Evolutionary conservation across 2,113 vertebrate genomes (phyloP), one percentile per base, ranked within the genome.

Genomic region (Sorex araneus): DNA sequence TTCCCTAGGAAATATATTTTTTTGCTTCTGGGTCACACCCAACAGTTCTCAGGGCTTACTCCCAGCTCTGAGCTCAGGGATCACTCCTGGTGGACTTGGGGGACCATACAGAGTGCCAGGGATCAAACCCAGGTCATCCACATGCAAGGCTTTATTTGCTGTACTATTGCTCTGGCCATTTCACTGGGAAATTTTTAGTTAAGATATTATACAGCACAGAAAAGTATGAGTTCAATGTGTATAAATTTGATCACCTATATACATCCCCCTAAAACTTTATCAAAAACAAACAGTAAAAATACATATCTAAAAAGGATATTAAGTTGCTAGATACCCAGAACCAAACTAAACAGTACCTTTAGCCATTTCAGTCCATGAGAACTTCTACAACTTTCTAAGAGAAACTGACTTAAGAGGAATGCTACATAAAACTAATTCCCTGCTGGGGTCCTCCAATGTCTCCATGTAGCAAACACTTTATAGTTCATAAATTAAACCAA

Each of bases 231-330:
- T 69, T 84, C 63, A 84, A 25, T 73, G 57, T 40, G 73, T 78
- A 81, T 7, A 92, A 92, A 90, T 69, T 3, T 75, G 27, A 69
- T 87, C 32, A 70, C 15, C 81, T 87, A 21, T 54, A 79, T 45
- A 4, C 32, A 18, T 7, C 8, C 15, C 15, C 57, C 19, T 71
- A 6, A 28, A 76, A 84, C 8, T 94, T 95, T 84, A 10, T 93
- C 74, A 95, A 87, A 90, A 80, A 85, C 2, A 89, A 90, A 82
- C 66, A 80, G 13, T 70, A 23, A 25, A 92, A 88, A 85, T 74
- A 40, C 90, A 91, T 92, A 86, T 50, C 3, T 73, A 34, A 73
- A 94, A 88, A 89, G 10, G 8, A 88, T 7, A 82, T n/a, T 74
- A 82, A 94, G 75, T 30, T 60, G 57, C 81, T 0, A 77, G 45